Conservation (phyloP, 2,113 vertebrate genomes). For the Benitochromis conjunctus region DNA sequence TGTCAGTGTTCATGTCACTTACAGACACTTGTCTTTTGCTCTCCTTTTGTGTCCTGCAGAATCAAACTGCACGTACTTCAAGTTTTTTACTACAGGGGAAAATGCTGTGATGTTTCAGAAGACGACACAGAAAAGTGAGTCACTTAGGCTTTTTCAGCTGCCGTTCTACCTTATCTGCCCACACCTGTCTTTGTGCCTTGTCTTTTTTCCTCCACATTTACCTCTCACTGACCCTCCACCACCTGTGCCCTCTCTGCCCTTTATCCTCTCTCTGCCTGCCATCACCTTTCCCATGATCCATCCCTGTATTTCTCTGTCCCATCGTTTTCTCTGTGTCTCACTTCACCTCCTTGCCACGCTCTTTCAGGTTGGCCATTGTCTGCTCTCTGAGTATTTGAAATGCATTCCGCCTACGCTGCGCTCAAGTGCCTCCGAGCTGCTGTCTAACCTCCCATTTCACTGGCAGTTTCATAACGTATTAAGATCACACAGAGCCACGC, state of each 20-base stretch:
- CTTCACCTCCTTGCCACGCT: slow-evolving; percentile 12
- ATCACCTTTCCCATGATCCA: background rate
- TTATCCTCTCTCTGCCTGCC: background rate
- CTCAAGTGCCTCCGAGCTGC: slow-evolving; percentile 44
- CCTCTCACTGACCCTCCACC: background rate
- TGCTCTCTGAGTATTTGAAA: slow-evolving; percentile 36
- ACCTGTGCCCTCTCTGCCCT: background rate
- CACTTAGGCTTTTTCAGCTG: background rate
- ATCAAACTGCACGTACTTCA: slow-evolving; percentile 87
- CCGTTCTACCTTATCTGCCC: background rate
- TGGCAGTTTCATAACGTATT: slow-evolving; percentile 29
- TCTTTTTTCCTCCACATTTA: background rate
- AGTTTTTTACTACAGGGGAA: slow-evolving; percentile 87
- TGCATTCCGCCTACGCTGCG: slow-evolving; percentile 49
- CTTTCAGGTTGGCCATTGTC: slow-evolving; percentile 35
- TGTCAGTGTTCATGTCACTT: background rate
- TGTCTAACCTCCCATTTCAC: slow-evolving; percentile 48
- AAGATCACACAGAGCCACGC: background rate
- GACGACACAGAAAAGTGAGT: slow-evolving; percentile 83
- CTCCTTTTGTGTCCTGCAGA: slow-evolving; percentile 56
- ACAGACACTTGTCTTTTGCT: background rate
- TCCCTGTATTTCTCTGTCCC: background rate
- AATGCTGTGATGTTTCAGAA: slow-evolving; percentile 81
- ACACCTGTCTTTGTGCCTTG: background rate
- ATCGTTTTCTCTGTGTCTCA: background rate